Conservation (phyloP, 2,797 vertebrate genomes). For the Gymnodraco acuticeps region DNA sequence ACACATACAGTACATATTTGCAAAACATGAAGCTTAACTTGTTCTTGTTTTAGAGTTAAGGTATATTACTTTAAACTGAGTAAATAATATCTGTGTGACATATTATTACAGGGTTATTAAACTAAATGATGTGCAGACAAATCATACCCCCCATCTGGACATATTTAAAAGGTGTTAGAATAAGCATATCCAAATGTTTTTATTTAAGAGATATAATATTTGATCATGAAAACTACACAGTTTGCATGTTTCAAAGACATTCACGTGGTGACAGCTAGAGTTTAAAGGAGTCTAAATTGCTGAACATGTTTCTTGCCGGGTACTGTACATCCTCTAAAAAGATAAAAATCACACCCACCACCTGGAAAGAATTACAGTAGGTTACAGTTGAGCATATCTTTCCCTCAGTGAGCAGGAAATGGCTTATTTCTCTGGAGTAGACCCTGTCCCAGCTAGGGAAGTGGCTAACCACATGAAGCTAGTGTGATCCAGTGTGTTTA, state of each 20-base stretch:
- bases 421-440: slow-evolving; percentile 78
- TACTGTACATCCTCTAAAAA: slow-evolving; percentile 45
- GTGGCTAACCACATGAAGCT: slow-evolving; percentile 83
- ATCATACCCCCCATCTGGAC: slow-evolving; percentile 10
- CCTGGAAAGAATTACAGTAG: slow-evolving; percentile 76
- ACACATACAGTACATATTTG: not conserved
- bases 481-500: slow-evolving; percentile 72
- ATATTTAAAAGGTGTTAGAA: slow-evolving; percentile 2
- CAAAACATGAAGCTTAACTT: not conserved
- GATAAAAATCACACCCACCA: slow-evolving; percentile 66
- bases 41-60: not conserved
- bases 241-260: slow-evolving; percentile 12
- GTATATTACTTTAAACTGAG: not conserved
- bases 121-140: slow-evolving; percentile 15
- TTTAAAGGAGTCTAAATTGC: slow-evolving; percentile 32
- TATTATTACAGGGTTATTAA: not conserved
- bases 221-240: not conserved
- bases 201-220: slow-evolving; percentile 7
- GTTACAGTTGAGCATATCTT: slow-evolving; percentile 75
- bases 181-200: slow-evolving; percentile 1
- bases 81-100: not conserved
- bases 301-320: slow-evolving; percentile 35
- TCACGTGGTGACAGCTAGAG: slow-evolving; percentile 22
- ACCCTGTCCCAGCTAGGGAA: slow-evolving; percentile 74
- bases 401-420: slow-evolving; percentile 74